phyloP scores from a whole-genome alignment of 1,140 invertebrate genomes.

The Monomorium pharaonis region DNA sequence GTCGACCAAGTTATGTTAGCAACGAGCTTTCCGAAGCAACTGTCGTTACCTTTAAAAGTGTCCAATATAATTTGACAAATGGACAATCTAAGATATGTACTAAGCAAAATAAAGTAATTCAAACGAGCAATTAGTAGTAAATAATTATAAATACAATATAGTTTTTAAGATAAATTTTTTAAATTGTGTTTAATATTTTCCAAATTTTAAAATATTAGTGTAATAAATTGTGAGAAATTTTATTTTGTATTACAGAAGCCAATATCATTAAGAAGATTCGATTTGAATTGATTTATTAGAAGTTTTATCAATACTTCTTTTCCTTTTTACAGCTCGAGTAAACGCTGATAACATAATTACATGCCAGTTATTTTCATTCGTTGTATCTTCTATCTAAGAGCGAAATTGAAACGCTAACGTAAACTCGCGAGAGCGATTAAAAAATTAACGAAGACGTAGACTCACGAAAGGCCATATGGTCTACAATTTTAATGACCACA shows the following conservation, averaged over 20 bases:
- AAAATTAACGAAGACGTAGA: slow-evolving; percentile 5
- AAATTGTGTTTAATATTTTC: background rate
- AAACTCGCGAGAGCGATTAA: background rate
- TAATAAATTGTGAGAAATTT: background rate
- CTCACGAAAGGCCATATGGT: background rate
- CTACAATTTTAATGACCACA: background rate
- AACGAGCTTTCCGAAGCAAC: background rate
- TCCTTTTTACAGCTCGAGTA: slow-evolving; percentile 14
- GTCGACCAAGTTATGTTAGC: slow-evolving; percentile 52
- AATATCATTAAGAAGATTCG: background rate
- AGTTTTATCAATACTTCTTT: background rate
- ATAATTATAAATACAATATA: background rate
- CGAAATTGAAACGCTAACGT: background rate
- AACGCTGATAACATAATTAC: slow-evolving; percentile 47
- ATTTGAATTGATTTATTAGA: background rate
- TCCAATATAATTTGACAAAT: background rate
- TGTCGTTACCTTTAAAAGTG: background rate
- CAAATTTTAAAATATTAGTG: background rate
- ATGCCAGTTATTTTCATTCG: slow-evolving; percentile 24
- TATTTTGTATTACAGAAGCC: background rate
- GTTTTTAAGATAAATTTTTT: background rate
- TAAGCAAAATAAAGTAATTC: background rate
- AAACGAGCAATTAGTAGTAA: background rate
- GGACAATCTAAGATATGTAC: too few relatives aligned
- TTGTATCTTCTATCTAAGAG: background rate